Base-by-base conservation (phyloP, 2,797 vertebrate genomes). In the Oryzias dopingdopingensis region DNA sequence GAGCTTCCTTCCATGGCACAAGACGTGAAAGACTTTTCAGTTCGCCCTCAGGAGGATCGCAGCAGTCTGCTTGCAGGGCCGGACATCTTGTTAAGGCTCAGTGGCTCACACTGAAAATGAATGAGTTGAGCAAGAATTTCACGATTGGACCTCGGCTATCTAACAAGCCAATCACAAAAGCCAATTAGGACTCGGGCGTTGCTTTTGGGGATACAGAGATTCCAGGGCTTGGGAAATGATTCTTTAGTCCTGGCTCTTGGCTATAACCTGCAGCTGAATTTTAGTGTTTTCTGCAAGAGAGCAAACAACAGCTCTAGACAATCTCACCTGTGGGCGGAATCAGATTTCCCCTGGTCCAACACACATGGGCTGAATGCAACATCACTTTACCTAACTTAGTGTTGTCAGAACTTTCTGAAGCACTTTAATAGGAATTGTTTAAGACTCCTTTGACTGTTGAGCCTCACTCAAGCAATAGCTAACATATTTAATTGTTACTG, bases 151-250 rank as follows among this genome's bases (percentile, higher is more conserved):
- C 72, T 65, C 57, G 52, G 83, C 78, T 85, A 83, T 87, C 88
- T 89, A 89, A 92, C 82, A 88, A 90, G 86, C 86, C 88, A 91
- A 90, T 93, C 89, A 90, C 87, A 85, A 89, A 89, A 90, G 89
- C 90, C 90, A 93, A 93, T 93, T 92, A 92, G 83, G 84, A 80
- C 72, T 54, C 49, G 72, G 79, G 83, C 64, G 65, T 81, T 76
- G 81, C 86, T 90, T 90, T 83, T 79, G 76, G 85, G 89, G 85
- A 86, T 84, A 86, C 73, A 88, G 72, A 78, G 79, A 86, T 87
- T 90, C 74, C 65, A 65, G 56, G 68, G 70, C 77, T 86, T 77
- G 79, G 70, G 51, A 81, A 84, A 86, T 83, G 79, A 86, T 89
- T 88, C 82, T 77, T 23, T 56, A 81, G 80, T 65, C 66, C 72